phyloP scores from a whole-genome alignment of 1,140 invertebrate species.

The Plectus sambesii region DNA sequence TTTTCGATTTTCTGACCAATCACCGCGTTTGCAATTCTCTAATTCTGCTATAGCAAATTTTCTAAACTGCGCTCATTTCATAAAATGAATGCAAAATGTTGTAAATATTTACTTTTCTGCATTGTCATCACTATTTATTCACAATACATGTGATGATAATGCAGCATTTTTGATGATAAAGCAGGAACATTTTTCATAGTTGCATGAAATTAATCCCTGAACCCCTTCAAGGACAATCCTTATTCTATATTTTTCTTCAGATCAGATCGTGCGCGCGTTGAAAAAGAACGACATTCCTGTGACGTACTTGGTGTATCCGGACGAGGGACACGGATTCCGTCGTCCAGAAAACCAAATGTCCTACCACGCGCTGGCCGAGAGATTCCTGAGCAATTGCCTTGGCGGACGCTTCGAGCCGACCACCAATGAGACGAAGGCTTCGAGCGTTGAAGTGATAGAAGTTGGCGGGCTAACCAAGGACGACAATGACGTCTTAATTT shows the following conservation, averaged over 20 bases:
- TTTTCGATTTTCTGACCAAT: no score
- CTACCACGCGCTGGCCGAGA: background rate
- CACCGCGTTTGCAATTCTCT: no score
- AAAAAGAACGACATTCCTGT: background rate
- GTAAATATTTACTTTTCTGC: no score
- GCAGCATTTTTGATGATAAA: no score
- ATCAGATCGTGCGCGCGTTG: background rate
- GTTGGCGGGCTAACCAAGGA: no score
- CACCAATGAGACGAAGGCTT: background rate
- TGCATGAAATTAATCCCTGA: background rate
- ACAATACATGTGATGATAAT: no score
- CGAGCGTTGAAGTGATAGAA: background rate
- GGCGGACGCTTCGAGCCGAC: background rate
- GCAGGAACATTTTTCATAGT: no score
- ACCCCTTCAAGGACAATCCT: constrained; percentile 6
- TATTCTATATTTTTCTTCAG: background rate
- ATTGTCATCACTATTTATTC: no score
- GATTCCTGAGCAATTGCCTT: background rate
- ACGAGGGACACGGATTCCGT: background rate
- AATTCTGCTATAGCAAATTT: background rate
- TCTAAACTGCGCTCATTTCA: no score
- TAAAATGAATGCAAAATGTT: no score
- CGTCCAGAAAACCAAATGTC: background rate
- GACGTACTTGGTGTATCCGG: background rate
- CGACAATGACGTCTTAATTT: no score